Percentiles rank a stretch among this genome's conserved stretches.
phyloP scores from a whole-genome alignment of 2,797 vertebrate genomes.

The Xerus rutilus region DNA sequence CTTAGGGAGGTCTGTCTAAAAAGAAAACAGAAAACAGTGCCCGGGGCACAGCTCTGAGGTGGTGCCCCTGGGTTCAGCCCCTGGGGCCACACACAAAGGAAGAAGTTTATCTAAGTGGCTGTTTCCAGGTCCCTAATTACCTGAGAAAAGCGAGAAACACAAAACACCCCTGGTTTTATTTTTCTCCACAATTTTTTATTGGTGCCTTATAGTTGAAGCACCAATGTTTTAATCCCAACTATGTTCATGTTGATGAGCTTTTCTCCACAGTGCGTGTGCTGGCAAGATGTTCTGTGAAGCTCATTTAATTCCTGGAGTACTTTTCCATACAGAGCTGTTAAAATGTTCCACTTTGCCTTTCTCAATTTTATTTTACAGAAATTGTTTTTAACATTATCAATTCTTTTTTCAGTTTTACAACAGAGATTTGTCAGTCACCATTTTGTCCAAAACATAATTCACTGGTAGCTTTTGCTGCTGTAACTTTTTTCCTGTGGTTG shows the following conservation, averaged over 20 bases:
- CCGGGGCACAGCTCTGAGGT: too few relatives aligned
- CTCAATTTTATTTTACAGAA: conserved; percentile 33
- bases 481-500: background rate
- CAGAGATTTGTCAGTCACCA: background rate
- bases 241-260: background rate
- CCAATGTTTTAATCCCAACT: background rate
- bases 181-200: too few relatives aligned
- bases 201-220: background rate
- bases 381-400: background rate
- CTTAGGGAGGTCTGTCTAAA: too few relatives aligned
- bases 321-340: conserved; percentile 21
- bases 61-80: too few relatives aligned
- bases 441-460: background rate
- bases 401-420: background rate
- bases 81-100: too few relatives aligned
- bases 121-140: background rate
- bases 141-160: background rate
- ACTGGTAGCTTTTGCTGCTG: background rate
- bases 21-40: too few relatives aligned
- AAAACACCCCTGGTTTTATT: too few relatives aligned
- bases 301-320: background rate
- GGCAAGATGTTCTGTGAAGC: background rate
- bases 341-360: background rate
- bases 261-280: background rate
- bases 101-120: background rate